Conservation (phyloP, 2,888 invertebrate species). For the Melitaea athalia region DNA sequence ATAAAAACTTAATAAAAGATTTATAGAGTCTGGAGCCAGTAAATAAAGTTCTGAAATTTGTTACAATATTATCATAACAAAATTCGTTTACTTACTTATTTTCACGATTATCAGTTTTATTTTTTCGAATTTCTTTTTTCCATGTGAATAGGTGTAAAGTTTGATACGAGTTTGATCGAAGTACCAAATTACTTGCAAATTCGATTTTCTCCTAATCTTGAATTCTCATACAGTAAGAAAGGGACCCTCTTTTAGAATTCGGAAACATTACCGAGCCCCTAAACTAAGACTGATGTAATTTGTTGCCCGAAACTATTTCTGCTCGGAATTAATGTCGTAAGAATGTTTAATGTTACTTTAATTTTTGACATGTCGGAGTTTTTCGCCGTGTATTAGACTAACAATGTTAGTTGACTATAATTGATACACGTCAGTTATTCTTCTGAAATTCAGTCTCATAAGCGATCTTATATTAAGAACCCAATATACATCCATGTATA, state of each 20-base stretch:
- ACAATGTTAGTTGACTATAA: not conserved
- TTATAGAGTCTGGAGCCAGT: not conserved
- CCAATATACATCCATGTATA: too few relatives aligned
- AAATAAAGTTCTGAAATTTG: not conserved
- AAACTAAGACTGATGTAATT: conserved; percentile 36
- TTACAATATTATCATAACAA: not conserved
- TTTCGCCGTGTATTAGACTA: not conserved
- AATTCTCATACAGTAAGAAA: conserved; percentile 42
- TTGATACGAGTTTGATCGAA: conserved; percentile 51
- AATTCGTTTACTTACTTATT: not conserved
- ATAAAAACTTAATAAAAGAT: not conserved
- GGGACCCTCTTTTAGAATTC: conserved; percentile 32
- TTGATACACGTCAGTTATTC: not conserved
- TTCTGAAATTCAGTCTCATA: not conserved
- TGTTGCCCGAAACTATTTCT: conserved; percentile 10
- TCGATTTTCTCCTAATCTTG: conserved; percentile 57
- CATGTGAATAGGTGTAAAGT: conserved; percentile 1
- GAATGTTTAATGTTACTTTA: conserved; percentile 12
- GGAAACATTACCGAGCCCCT: conserved; percentile 25
- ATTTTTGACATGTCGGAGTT: conserved; percentile 1
- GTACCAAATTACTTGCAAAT: conserved; percentile 61
- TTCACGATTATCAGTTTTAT: not conserved
- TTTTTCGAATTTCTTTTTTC: not conserved
- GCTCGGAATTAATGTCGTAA: conserved; percentile 12
- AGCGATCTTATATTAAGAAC: too few relatives aligned